Base-by-base conservation (phyloP, 2,797 vertebrate genomes). In the Saxicola maurus region DNA sequence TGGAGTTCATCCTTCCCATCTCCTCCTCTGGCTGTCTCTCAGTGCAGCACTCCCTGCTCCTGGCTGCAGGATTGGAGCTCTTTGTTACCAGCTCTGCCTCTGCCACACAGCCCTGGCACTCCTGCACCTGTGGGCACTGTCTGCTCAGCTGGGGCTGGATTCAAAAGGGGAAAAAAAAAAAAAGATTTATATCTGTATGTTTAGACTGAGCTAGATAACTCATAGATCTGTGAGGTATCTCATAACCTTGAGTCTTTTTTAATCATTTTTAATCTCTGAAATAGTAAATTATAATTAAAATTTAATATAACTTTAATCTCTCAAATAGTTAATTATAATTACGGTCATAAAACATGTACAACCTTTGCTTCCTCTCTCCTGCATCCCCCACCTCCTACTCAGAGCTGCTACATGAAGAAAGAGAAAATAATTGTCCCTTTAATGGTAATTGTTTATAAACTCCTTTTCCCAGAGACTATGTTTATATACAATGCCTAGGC, bases 261-360 rank as follows among this genome's bases (percentile, higher is more conserved):
- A 42, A 78, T 90, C 74, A n/a, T 19, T 71, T 93, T 85, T 89
- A 75, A 82, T 95, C 83, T 86, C 59, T 92, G 56, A 88, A 92
- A 90, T 20, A 57, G 59, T 87, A 95, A 89, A 87, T 82, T 87
- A 52, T 82, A 94, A 94, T 95, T 94, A 91, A 48, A 61, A 59
- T 93, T 78, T 90, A 79, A 92, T 92, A 87, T 76, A 20, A 69
- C 85, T 90, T 82, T 83, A 91, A 85, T 85, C 82, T 89, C 68
- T 92, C 77, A 68, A 95, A 94, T 59, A 19, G 60, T 73, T 93
- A 69, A 81, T 91, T 90, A 35, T 87, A 94, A 92, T 96, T 92
- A 87, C n/a, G 72, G 91, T 68, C 81, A 86, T 91, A 92, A 90
- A 95, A 86, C 72, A 74, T 20, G 51, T 56, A 56, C 61, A 86